Evolutionary conservation across 1,140 invertebrate species (phyloP), one percentile per base, ranked within the genome.

Genomic region (Zaprionus taronus): DNA sequence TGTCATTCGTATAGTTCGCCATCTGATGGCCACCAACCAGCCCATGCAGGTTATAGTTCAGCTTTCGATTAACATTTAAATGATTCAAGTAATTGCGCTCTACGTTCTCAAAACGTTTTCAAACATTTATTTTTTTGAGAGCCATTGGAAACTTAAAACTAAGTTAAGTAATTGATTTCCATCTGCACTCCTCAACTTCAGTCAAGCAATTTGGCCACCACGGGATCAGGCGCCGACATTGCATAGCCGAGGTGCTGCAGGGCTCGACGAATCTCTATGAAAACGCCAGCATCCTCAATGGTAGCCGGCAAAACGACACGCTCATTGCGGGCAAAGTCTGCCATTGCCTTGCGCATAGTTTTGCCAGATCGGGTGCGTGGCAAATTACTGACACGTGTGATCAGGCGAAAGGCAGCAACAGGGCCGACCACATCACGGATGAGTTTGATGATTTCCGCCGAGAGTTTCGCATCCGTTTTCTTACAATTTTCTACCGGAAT

Each of bases 211-310:
- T 90, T 83, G 63, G 78, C 77, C 67, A 91, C 79, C 55, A 91
- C 94, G 6, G 95, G 95, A 92, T 96, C 95, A 0, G 96, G 95
- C 1, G 96, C 96, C 69, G 94, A 94, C 92, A 95, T 95, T 3
- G 96, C 96, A 81, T 95, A 97, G 4, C 97, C 97, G 53, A 96
- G 92, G 84, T 95, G 95, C 84, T 97, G 95, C 62, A 98, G 93
- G 4, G 95, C 95, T 31, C 93, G 84, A 83, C 96, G 75, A 36
- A 92, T 96, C 85, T 96, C 95, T 4, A 93, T 93, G 85, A 97
- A 99, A 1, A 98, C 96, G 61, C 94, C 95, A 17, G 96, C 94
- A 94, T 98, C 97, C 93, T 98, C 98, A 62, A 98, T 97, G 1
- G 97, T 98, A 4, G 96, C 95, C 53, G 97, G 96, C 91, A 98